Evolutionary conservation across 2,113 vertebrate species (phyloP).

Genomic region (Eidolon helvum): DNA sequence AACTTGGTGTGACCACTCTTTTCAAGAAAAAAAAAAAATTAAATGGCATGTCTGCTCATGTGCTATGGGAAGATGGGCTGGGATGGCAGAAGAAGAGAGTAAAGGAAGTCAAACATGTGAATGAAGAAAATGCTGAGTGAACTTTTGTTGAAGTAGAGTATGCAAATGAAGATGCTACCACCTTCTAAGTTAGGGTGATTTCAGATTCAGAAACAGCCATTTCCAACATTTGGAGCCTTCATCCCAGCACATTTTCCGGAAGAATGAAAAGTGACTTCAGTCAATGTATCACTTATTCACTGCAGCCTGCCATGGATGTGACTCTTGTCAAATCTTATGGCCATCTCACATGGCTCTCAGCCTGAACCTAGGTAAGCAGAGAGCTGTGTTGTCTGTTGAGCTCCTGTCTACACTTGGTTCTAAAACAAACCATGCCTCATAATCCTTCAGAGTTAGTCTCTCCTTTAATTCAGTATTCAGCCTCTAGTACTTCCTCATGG

Average conservation of each 20-base stretch:
- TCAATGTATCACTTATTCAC: fast-evolving
- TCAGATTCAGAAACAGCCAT: background rate
- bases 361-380: background rate
- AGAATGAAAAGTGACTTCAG: background rate
- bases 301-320: background rate
- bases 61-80: background rate
- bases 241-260: background rate
- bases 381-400: background rate
- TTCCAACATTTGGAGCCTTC: background rate
- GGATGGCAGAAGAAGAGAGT: background rate
- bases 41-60: background rate
- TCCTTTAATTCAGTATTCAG: background rate
- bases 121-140: background rate
- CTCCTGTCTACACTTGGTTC: background rate
- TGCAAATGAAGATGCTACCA: background rate
- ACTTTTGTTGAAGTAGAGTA: background rate
- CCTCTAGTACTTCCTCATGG: background rate
- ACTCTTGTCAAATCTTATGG: background rate
- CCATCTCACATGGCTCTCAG: background rate
- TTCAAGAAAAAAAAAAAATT: background rate
- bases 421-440: background rate
- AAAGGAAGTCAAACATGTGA: background rate
- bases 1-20: background rate
- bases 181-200: background rate
- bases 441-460: background rate